These are phyloP conservation scores for Asbolus verrucosus DNA, from an alignment of 1,140 invertebrate species.

Conservation along the genomic window DNA sequence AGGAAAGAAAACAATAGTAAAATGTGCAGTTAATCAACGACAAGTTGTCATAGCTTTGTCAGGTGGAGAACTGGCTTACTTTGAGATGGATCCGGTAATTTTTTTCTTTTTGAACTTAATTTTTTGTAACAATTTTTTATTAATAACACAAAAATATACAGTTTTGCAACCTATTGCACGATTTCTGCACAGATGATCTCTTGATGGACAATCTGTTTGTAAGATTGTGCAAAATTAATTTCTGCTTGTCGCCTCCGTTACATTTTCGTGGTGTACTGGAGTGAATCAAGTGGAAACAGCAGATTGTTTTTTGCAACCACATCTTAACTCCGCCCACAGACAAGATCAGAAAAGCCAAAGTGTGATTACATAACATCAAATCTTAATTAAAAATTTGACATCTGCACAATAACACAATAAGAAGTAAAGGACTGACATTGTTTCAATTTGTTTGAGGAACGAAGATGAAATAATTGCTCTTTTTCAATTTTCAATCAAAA, in stretches of 20 bases:
- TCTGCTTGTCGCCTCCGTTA: constrained; percentile 60
- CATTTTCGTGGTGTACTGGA: constrained; percentile 54
- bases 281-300: constrained; percentile 59
- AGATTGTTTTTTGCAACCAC: no score
- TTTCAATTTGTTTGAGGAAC: no score
- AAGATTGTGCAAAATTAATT: constrained; percentile 55
- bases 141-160: no score
- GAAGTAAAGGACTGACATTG: no score
- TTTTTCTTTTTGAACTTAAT: constrained; percentile 19
- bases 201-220: constrained; percentile 24
- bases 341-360: no score
- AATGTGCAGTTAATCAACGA: constrained; percentile 98
- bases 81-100: constrained; percentile 98
- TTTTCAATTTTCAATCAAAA: no score
- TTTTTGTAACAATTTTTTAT: no score
- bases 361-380: no score
- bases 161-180: neutral
- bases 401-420: no score
- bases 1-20: constrained; percentile 96
- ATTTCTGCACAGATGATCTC: constrained; percentile 34
- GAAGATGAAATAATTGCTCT: no score
- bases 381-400: no score
- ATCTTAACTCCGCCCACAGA: no score
- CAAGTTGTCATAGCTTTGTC: constrained; percentile 98
- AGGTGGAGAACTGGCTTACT: constrained; percentile 98